A percentile compares a stretch with the other conserved stretches of the same genome.
phyloP scores from a whole-genome alignment of 2,113 vertebrate species.

The Ptilonorhynchus violaceus region DNA sequence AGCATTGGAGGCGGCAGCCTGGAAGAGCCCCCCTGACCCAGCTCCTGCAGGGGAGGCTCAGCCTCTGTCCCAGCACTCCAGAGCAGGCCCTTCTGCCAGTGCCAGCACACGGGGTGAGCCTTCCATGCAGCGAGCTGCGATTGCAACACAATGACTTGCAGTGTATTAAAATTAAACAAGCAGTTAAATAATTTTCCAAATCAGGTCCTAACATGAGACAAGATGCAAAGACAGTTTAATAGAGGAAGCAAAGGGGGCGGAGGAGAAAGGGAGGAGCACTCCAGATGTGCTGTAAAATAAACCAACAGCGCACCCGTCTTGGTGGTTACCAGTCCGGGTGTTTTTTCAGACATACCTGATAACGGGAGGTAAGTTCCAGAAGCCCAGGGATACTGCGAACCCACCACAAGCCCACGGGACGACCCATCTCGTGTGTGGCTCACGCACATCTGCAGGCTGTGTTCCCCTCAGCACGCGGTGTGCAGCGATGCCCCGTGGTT shows the following conservation, averaged over 20 bases:
- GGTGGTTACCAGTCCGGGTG: neutral
- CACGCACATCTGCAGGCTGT: neutral
- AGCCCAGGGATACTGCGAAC: neutral
- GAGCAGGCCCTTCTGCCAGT: neutral
- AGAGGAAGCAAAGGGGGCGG: neutral
- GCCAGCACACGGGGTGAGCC: neutral
- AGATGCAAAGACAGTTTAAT: neutral
- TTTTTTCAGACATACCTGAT: neutral
- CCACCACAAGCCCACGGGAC: neutral
- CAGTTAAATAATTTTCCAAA: neutral
- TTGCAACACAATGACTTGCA: conserved; percentile 21
- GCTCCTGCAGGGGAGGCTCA: neutral
- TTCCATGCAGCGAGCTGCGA: neutral
- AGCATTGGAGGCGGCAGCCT: neutral
- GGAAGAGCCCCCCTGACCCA: neutral
- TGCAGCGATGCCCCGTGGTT: neutral
- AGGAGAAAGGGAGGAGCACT: neutral
- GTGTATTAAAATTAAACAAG: neutral
- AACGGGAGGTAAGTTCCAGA: neutral
- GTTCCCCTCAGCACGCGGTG: fast-evolving
- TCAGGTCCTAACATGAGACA: conserved; percentile 29
- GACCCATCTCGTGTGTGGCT: neutral
- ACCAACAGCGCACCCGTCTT: neutral
- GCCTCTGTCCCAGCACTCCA: neutral
- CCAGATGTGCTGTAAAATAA: neutral